Base-by-base conservation (phyloP, 1,140 invertebrate species). In the Thaumetopoea pityocampa region DNA sequence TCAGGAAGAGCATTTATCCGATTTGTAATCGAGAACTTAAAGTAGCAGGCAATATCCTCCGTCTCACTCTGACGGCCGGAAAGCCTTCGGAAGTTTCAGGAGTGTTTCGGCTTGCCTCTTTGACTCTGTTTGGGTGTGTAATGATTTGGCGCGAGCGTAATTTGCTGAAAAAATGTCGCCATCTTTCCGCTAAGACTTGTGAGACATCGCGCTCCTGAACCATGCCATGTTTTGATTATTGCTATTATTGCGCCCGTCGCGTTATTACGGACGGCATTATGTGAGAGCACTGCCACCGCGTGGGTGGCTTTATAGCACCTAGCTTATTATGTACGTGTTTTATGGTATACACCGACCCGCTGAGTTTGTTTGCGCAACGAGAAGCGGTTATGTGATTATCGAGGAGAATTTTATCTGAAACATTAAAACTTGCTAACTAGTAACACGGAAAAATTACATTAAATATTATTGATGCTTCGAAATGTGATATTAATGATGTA, bases 81-180 rank as follows among this genome's bases (percentile, higher is more conserved):
- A 71, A 70, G 61, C 61, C 64, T 68, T 71, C 67, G 67, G 67
- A 77, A 76, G 70, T 78, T 81, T 67, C 65, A 61, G 56, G 77
- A 81, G 71, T 72, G 67, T 73, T 77, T 78, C 67, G 68, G 74
- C 71, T 78, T 78, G 74, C 78, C 69, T 78, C 78, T 80, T 74
- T 71, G 71, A 74, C 78, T 80, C 63, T 82, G 72, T 82, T 79
- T 78, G 69, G 68, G 71, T 78, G 69, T 76, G 78, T 80, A 82
- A 82, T 82, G 67, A 80, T 78, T 82, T 71, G 73, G 67, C 63
- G 58, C 67, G 53, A 61, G 67, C 63, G 66, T 77, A 78, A 78
- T 80, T 76, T 70, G 59, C 52, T 72, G 68, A 69, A 77, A 79
- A 77, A 79, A 72, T 71, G 68, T 77, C 55, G 44, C 47, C 51